phyloP scores from a whole-genome alignment of 2,797 vertebrate species.

The Semotilus atromaculatus region DNA sequence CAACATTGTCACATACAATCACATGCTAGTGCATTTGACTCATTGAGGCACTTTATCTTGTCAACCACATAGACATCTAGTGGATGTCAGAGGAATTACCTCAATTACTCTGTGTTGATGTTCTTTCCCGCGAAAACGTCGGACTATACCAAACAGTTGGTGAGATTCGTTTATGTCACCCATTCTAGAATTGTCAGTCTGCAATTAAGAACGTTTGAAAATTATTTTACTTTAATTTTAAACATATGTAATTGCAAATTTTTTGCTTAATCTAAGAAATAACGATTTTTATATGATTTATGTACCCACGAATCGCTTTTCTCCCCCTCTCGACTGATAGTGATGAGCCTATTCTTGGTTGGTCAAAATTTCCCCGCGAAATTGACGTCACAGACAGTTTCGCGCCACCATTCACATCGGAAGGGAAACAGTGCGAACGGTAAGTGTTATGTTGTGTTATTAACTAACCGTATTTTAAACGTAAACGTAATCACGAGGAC shows the following conservation, averaged over 20 bases:
- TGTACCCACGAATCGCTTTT: no score
- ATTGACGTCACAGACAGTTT: slow-evolving; percentile 70
- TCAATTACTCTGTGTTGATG: neutral
- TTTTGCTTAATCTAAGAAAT: neutral
- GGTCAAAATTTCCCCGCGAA: slow-evolving; percentile 84
- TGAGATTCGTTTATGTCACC: neutral
- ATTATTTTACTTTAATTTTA: neutral
- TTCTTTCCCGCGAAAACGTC: slow-evolving; percentile 46
- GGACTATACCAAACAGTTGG: slow-evolving; percentile 30
- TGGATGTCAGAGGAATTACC: neutral
- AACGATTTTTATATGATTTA: neutral
- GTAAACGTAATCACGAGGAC: neutral
- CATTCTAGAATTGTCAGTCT: neutral
- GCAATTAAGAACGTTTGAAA: neutral
- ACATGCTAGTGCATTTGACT: no score
- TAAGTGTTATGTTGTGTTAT: slow-evolving; percentile 47
- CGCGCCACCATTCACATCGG: slow-evolving; percentile 73
- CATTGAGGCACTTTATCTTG: neutral
- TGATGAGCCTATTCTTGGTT: slow-evolving; percentile 63
- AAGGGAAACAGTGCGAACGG: slow-evolving; percentile 58
- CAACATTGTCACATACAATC: neutral
- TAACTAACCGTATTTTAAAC: neutral
- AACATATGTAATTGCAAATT: accelerated
- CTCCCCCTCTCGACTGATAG: neutral
- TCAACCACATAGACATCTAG: slow-evolving; percentile 25